phyloP scores from a whole-genome alignment of 2,797 vertebrate species.

The Myioborus miniatus region DNA sequence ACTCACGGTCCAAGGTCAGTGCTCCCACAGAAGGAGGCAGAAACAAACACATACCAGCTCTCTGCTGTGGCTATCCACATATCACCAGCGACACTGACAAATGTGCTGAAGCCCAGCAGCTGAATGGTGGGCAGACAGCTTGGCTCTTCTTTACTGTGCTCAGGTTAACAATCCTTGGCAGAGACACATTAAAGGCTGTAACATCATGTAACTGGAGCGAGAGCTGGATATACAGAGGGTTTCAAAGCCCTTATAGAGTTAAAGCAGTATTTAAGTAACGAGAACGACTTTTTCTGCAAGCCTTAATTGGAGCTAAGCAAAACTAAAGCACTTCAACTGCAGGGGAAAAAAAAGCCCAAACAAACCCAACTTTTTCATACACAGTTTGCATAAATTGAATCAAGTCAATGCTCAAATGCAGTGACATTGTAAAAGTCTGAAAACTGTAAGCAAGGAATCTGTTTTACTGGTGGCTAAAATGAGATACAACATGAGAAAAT shows the following conservation, averaged over 20 bases:
- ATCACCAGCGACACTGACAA: rapidly evolving
- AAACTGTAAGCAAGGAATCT: not conserved
- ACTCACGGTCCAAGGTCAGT: not conserved
- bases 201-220: not conserved
- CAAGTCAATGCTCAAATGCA: not conserved
- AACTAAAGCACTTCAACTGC: not conserved
- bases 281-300: not conserved
- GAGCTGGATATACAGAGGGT: not conserved
- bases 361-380: not conserved
- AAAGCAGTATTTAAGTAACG: not conserved
- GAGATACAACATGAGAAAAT: not conserved
- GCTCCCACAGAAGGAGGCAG: not conserved
- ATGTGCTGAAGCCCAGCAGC: not conserved
- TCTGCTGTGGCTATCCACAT: not conserved
- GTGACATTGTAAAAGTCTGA: not conserved
- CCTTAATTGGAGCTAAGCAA: not conserved
- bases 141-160: not conserved
- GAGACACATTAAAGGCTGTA: not conserved
- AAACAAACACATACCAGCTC: not conserved
- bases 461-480: not conserved
- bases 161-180: not conserved
- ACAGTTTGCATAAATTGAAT: not conserved
- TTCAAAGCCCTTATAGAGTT: not conserved
- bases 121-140: not conserved
- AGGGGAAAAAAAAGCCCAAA: not conserved